phyloP scores from a whole-genome alignment of 2,113 vertebrate genomes.

The Calonectris borealis region DNA sequence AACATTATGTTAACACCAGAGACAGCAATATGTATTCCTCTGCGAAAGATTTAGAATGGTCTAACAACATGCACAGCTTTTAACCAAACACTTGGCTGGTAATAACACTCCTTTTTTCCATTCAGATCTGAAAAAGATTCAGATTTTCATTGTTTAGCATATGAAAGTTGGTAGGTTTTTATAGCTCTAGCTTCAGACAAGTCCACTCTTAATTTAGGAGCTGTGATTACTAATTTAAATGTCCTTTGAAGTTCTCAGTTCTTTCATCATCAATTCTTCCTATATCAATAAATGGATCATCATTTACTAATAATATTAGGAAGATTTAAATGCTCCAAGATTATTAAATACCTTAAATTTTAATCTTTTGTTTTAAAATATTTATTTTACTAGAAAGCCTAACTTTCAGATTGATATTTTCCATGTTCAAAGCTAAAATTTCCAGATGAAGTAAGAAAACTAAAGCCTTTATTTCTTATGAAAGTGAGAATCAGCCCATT shows the following conservation, averaged over 20 bases:
- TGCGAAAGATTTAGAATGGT: not conserved
- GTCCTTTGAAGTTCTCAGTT: not conserved
- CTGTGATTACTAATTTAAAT: slow-evolving; percentile 23
- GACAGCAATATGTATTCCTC: not conserved
- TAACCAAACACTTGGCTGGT: not conserved
- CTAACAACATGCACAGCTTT: not conserved
- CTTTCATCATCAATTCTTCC: not conserved
- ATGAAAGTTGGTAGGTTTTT: not conserved
- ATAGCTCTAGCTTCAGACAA: not conserved
- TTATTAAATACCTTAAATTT: slow-evolving; percentile 35
- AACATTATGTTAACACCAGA: not conserved
- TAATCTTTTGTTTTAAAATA: slow-evolving; percentile 36
- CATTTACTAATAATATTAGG: slow-evolving; percentile 24
- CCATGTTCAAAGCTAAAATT: not conserved
- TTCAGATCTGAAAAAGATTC: not conserved
- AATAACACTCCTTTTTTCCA: not conserved
- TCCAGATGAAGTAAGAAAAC: not conserved
- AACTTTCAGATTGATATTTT: not conserved
- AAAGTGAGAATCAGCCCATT: not conserved
- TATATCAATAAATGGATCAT: not conserved
- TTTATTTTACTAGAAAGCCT: slow-evolving; percentile 16
- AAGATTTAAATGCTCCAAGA: not conserved
- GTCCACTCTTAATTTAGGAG: not conserved
- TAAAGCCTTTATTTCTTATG: not conserved
- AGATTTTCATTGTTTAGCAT: not conserved